phyloP scores from a whole-genome alignment of 2,888 invertebrate species.

The Andrena camellia region DNA sequence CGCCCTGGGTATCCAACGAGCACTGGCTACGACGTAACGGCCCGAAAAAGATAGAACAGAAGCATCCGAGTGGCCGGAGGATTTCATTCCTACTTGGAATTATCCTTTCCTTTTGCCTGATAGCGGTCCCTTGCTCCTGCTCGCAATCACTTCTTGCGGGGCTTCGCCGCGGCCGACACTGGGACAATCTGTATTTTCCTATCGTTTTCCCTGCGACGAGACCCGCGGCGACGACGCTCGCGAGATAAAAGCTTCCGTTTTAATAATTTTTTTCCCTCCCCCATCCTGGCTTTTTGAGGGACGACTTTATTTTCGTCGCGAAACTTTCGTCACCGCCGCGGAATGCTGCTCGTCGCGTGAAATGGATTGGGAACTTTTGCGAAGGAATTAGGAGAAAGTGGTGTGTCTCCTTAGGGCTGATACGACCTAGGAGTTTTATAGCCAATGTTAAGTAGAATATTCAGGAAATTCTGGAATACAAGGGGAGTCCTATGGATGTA shows the following conservation, averaged over 20 bases:
- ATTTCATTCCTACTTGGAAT: conserved; percentile 60
- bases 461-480: too few species aligned
- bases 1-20: conserved; percentile 5
- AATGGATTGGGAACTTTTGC: neutral
- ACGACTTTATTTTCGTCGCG: conserved; percentile 20
- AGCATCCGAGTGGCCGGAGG: conserved; percentile 35
- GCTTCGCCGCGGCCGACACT: conserved; percentile 25
- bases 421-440: too few species aligned
- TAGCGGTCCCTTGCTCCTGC: conserved; percentile 43
- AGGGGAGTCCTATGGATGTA: too few species aligned
- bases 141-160: conserved; percentile 44
- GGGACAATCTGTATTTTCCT: conserved; percentile 51
- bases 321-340: neutral
- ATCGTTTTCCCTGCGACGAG: conserved; percentile 22
- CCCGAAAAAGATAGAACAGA: conserved; percentile 46
- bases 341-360: neutral
- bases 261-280: conserved; percentile 38
- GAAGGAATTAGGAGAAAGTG: neutral
- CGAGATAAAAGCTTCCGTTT: conserved; percentile 43
- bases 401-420: too few species aligned
- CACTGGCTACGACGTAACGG: conserved; percentile 32
- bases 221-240: neutral
- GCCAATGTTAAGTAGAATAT: too few species aligned
- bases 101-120: conserved; percentile 51
- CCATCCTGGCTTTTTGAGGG: neutral